A percentile compares a stretch with the other conserved stretches of the same genome.
phyloP scores from a whole-genome alignment of 2,888 invertebrate genomes.

The Campopleginae sp. region DNA sequence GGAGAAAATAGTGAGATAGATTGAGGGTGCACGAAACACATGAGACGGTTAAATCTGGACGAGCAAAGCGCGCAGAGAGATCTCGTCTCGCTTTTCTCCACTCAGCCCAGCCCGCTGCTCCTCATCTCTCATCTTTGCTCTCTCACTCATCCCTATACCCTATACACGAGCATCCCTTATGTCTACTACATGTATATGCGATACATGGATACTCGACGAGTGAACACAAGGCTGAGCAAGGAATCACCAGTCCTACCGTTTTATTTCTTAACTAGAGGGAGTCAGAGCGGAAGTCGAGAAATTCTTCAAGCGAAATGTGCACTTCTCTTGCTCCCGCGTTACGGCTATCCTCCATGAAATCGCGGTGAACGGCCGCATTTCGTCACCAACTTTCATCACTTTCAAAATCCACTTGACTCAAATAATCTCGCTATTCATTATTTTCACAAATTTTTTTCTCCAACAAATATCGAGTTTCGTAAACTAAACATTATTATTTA shows the following conservation, averaged over 20 bases:
- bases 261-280: constrained; percentile 65
- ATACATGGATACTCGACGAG: constrained; percentile 12
- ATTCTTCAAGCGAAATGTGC: constrained; percentile 61
- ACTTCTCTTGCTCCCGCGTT: constrained; percentile 8
- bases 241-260: constrained; percentile 40
- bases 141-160: constrained; percentile 21
- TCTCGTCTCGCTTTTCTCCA: constrained; percentile 27
- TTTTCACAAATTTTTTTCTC: not conserved
- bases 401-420: constrained; percentile 19
- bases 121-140: constrained; percentile 15
- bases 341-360: not conserved
- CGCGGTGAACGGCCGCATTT: constrained; percentile 13
- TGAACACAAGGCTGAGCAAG: not conserved
- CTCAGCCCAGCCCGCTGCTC: not conserved
- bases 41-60: constrained; percentile 50
- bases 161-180: not conserved
- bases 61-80: constrained; percentile 29
- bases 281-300: constrained; percentile 65
- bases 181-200: not conserved
- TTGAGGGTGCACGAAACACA: constrained; percentile 34
- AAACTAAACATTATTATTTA: too few species aligned
- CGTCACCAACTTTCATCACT: constrained; percentile 15
- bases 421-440: not conserved
- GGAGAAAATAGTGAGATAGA: constrained; percentile 26
- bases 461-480: too few species aligned